Evolutionary conservation across 2,113 vertebrate species (phyloP).

Genomic region (Morone chrysops): DNA sequence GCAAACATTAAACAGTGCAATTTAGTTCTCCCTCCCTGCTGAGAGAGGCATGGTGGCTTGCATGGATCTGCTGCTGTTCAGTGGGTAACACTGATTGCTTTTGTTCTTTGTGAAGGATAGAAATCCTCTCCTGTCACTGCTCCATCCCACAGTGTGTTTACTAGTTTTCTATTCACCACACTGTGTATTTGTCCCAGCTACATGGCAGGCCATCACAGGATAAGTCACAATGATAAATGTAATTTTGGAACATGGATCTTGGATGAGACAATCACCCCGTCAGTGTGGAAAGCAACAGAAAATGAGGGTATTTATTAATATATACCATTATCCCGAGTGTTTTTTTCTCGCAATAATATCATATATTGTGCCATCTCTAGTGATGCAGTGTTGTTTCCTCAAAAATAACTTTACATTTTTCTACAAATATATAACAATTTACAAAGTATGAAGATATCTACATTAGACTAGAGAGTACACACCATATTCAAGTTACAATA

Average conservation of each 20-base stretch:
- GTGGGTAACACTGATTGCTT: conserved; percentile 25
- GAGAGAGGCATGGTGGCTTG: conserved; percentile 10
- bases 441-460: too few relatives aligned
- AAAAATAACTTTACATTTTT: too few relatives aligned
- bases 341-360: too few relatives aligned
- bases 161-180: background rate
- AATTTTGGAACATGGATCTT: background rate
- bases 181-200: background rate
- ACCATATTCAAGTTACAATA: too few relatives aligned
- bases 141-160: background rate
- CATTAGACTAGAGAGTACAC: too few relatives aligned
- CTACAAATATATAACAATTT: too few relatives aligned
- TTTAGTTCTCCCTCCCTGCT: background rate
- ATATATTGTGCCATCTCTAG: too few relatives aligned
- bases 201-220: background rate
- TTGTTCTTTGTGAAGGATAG: conserved; percentile 12
- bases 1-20: conserved; percentile 1
- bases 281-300: background rate
- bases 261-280: background rate
- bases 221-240: background rate
- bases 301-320: background rate
- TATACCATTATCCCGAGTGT: too few relatives aligned
- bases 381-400: too few relatives aligned
- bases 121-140: background rate
- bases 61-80: conserved; percentile 14